Conservation (phyloP, 2,797 vertebrate species). For the Lepilemur ruficaudatus region DNA sequence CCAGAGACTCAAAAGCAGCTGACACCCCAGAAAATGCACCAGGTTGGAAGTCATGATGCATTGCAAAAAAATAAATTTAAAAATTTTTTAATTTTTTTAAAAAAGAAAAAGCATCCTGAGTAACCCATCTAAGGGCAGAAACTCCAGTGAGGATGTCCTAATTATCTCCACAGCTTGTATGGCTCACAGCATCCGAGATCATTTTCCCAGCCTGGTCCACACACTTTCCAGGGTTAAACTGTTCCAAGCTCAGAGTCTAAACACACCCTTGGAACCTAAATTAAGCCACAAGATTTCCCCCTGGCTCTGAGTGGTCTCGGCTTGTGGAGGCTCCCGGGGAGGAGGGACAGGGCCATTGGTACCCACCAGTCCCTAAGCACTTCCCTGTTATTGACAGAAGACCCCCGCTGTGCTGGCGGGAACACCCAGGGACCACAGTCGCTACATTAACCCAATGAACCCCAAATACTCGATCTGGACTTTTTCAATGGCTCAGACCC, state of each 20-base stretch:
- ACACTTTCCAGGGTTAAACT: not conserved
- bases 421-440: not conserved
- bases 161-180: not conserved
- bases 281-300: not conserved
- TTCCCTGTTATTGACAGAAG: no score
- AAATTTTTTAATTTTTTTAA: no score
- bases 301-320: not conserved
- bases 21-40: no score
- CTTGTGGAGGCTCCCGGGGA: not conserved
- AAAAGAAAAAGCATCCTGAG: not conserved
- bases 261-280: not conserved
- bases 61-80: no score
- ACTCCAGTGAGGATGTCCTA: fast-evolving
- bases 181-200: no score
- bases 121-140: not conserved
- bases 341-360: no score
- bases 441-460: not conserved
- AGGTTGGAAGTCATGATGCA: no score
- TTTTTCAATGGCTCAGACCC: not conserved
- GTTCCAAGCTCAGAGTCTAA: not conserved
- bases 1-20: no score
- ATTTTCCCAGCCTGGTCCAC: not conserved
- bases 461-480: not conserved
- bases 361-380: no score
- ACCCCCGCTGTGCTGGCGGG: no score